Evolutionary conservation across 2,113 vertebrate species (phyloP).

Genomic region (Cochlearius cochlearius): DNA sequence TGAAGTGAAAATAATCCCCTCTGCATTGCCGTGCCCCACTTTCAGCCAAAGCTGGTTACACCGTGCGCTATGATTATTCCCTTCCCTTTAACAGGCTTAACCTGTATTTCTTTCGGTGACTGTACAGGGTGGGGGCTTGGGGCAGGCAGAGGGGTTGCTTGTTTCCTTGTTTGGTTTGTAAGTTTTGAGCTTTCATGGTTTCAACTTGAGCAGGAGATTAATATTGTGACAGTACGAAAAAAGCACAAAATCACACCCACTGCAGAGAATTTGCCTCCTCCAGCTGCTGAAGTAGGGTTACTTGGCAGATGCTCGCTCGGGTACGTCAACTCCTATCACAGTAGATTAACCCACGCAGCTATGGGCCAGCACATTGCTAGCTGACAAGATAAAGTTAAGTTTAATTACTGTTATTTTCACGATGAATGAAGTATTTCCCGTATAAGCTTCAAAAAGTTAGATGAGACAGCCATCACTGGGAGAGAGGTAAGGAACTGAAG

Average conservation of each 20-base stretch:
- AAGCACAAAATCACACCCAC: slow-evolving; percentile 7
- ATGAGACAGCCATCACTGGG: slow-evolving; percentile 61
- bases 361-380: slow-evolving; percentile 47
- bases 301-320: slow-evolving; percentile 10
- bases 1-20: neutral
- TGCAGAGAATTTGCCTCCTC: slow-evolving; percentile 37
- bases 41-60: neutral
- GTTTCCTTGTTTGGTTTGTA: neutral
- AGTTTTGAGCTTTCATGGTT: neutral
- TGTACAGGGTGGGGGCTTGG: neutral
- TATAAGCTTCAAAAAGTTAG: slow-evolving; percentile 58
- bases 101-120: neutral
- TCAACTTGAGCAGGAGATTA: neutral
- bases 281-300: slow-evolving; percentile 4
- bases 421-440: slow-evolving; percentile 60
- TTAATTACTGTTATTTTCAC: slow-evolving; percentile 75
- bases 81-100: neutral
- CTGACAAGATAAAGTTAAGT: slow-evolving; percentile 70
- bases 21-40: neutral
- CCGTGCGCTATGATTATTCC: neutral
- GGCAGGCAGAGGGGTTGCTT: neutral
- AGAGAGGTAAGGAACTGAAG: slow-evolving; percentile 63
- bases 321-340: slow-evolving; percentile 30
- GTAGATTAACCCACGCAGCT: slow-evolving; percentile 67
- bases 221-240: slow-evolving; percentile 32